Evolutionary conservation across 2,888 invertebrate genomes (phyloP).

Genomic region (Metallyticus violacea): DNA sequence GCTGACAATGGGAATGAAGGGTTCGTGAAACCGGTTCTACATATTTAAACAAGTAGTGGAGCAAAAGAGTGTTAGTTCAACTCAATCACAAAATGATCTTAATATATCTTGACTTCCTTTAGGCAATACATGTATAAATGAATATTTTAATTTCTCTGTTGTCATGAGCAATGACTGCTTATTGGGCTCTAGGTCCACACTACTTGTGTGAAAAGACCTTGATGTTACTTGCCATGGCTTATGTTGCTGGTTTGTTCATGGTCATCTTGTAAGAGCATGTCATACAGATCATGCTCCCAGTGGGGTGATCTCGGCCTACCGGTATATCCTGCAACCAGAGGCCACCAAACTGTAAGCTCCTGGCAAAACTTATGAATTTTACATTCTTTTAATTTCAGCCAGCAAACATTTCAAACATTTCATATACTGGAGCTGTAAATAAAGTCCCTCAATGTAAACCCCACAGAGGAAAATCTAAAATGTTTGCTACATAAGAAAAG

Average conservation of each 20-base stretch:
- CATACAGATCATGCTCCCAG: slow-evolving; percentile 36
- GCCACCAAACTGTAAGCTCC: not conserved
- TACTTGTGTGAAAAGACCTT: not conserved
- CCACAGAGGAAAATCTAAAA: too few species aligned
- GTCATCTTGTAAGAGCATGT: slow-evolving; percentile 26
- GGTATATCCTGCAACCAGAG: slow-evolving; percentile 29
- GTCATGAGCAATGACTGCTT: not conserved
- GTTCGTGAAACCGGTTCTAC: too few species aligned
- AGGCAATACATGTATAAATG: not conserved
- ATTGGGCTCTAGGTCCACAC: not conserved
- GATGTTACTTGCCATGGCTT: slow-evolving; percentile 3
- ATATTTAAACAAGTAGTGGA: too few species aligned
- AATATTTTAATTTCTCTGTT: not conserved
- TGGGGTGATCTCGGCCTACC: slow-evolving; percentile 30
- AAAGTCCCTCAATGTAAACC: not conserved
- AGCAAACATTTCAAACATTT: not conserved
- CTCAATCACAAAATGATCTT: too few species aligned
- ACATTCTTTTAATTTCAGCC: not conserved
- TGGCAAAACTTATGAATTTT: not conserved
- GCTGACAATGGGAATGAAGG: too few species aligned
- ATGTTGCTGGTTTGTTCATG: not conserved
- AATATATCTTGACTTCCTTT: too few species aligned
- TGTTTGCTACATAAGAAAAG: not conserved
- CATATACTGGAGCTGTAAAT: not conserved
- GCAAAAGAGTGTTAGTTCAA: too few species aligned